Base-by-base conservation (phyloP, 2,888 invertebrate species). In the Aporophyla lueneburgensis region DNA sequence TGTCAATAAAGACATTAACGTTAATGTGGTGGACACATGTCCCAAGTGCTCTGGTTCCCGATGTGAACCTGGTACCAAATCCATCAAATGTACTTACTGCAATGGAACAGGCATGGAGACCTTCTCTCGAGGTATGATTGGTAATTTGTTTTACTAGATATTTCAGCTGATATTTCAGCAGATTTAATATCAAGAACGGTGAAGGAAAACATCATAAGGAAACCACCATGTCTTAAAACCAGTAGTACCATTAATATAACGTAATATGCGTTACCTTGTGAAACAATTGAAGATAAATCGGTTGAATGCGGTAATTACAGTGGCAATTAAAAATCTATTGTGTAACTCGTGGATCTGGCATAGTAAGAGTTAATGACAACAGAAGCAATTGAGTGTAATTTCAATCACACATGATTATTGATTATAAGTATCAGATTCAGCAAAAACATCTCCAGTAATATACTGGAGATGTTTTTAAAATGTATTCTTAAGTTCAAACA, bases 81-180 rank as follows among this genome's bases (percentile, higher is more conserved):
- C 99, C 12, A 97, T 98, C 5, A 97, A 97, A 80, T 99, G 99
- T 93, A 98, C 98, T 5, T 98, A 98, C 91, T 99, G 99, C 93
- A 99, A 99, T 95, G 99, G 99, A 14, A 98, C 99, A 5, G 99
- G 99, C 75, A 99, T 99, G 98, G 99, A 99, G 95, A 98, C 99
- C 16, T 98, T 99, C 85, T 97, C 98, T 27, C 98, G 98, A 85
- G 97, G 97, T 97, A 86, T 71, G 83, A 80, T 73, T 62, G 40
- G 61, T 79, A 62, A 56, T 71, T 24, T 10, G 16, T 46, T 74
- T 54, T 5, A 19, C n/a, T 19, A 51, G 51, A 51, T 46, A 21
- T 59, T 53, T 27, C 9, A 49, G 27, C 27, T 66, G 9, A 51
- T 21, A 49, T 27, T 27, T 0, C 49, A 27, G 14, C 19, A 46